Evolutionary conservation across 2,797 vertebrate species (phyloP).

Genomic region (Dendrocincla fuliginosa): DNA sequence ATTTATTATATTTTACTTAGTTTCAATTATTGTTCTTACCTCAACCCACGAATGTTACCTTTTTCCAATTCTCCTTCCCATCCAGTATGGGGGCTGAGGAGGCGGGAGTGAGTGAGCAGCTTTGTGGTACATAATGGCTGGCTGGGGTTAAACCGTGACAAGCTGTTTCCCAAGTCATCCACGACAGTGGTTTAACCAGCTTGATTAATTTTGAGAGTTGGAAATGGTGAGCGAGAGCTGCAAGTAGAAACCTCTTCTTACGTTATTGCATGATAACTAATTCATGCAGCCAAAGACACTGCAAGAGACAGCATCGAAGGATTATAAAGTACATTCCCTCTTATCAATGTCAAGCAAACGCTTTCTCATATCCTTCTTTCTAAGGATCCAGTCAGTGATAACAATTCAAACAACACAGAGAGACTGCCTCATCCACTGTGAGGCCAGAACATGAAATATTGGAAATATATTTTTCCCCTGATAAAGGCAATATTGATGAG

Average conservation of each 20-base stretch:
- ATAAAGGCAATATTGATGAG: not conserved
- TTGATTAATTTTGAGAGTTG: not conserved
- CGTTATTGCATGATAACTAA: not conserved
- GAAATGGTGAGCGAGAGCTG: not conserved
- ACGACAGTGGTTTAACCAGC: not conserved
- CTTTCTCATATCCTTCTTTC: not conserved
- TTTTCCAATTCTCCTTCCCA: not conserved
- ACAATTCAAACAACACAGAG: not conserved
- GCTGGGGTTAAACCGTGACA: not conserved
- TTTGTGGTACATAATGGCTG: not conserved
- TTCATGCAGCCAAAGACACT: not conserved
- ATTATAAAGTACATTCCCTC: not conserved
- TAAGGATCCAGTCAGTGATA: not conserved
- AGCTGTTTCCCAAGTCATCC: not conserved
- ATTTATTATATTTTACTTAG: not conserved
- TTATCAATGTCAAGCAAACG: not conserved
- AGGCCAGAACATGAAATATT: not conserved
- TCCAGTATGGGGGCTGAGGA: no score
- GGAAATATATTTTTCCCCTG: not conserved
- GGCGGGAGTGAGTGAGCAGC: not conserved
- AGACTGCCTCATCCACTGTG: accelerated
- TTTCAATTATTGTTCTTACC: not conserved
- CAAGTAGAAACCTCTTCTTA: not conserved
- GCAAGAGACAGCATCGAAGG: not conserved
- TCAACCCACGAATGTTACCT: not conserved